Evolutionary conservation across 1,140 invertebrate genomes (phyloP).

Genomic region (Diorhabda carinulata): DNA sequence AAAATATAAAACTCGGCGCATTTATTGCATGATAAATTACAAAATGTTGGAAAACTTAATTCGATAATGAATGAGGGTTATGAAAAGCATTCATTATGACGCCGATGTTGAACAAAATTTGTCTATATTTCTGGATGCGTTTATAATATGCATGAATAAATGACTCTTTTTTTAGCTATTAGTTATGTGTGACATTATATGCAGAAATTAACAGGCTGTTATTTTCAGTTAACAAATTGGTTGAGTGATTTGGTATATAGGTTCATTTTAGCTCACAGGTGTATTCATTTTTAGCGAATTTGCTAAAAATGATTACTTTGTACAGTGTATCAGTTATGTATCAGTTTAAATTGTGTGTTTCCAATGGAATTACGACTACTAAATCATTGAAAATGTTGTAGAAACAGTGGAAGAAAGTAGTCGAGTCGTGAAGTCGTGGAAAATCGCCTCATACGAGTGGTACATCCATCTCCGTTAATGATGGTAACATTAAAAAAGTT

Average conservation of each 20-base stretch:
- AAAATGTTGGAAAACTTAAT: conserved; percentile 18
- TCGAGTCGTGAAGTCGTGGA: too few relatives aligned
- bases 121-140: conserved; percentile 11
- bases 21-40: conserved; percentile 5
- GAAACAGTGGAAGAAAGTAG: too few relatives aligned
- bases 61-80: conserved; percentile 14
- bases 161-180: conserved; percentile 9
- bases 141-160: conserved; percentile 15
- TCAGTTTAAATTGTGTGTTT: too few relatives aligned
- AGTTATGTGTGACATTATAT: not conserved
- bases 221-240: not conserved
- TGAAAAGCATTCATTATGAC: conserved; percentile 16
- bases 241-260: not conserved
- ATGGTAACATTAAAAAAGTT: too few relatives aligned
- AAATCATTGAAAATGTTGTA: too few relatives aligned
- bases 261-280: not conserved
- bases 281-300: too few relatives aligned
- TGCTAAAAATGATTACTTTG: too few relatives aligned
- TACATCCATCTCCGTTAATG: too few relatives aligned
- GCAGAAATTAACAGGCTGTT: not conserved
- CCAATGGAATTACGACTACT: too few relatives aligned
- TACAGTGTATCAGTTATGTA: too few relatives aligned
- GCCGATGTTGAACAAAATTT: conserved; percentile 9
- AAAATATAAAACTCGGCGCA: not conserved
- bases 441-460: too few relatives aligned